Base-by-base conservation (phyloP, 2,888 invertebrate genomes). In the Mystacides longicornis region DNA sequence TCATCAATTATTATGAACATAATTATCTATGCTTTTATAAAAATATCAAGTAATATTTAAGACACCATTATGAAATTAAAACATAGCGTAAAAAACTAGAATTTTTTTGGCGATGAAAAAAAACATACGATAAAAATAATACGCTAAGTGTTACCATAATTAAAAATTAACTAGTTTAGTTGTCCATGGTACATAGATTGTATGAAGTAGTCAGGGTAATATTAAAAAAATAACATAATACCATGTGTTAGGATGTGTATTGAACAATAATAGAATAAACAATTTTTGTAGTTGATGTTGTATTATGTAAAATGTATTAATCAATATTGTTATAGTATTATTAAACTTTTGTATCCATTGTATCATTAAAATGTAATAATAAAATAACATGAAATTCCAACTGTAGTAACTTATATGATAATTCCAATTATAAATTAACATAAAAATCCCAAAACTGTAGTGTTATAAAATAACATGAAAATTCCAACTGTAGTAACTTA, bases 201-300 rank as follows among this genome's bases (percentile, higher is more conserved):
- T 47, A 37, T 43, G 50, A 52, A 51, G 59, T 61, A 59, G 61
- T 46, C 61, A 61, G 61, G 61, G 61, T 61, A 60, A 57, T 55
- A 57, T 74, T 75, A 71, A 74, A 74, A 68, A 67, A 65, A 64
- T 56, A 61, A 60, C n/a, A n/a, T n/a, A 64, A 65, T 16, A n/a
- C 16, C 16, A 37, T 14, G 37, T 60, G 62, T 65, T 67, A 67
- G 62, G 56, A 60, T 62, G 63, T 58, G 63, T 69, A 69, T 67
- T 58, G 63, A 63, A 63, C 64, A 67, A 64, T 67, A 67, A 62
- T 64, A 64, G 60, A 55, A 66, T 62, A 64, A 56, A 65, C 68
- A 61, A 46, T 49, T 23, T n/a, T 19, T 23, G 46, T 55, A 55
- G 45, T 18, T 19, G 45, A 14, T 46, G 46, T 46, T 16, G 37